phyloP scores from a whole-genome alignment of 2,113 vertebrate genomes.

The Bambusicola thoracicus region DNA sequence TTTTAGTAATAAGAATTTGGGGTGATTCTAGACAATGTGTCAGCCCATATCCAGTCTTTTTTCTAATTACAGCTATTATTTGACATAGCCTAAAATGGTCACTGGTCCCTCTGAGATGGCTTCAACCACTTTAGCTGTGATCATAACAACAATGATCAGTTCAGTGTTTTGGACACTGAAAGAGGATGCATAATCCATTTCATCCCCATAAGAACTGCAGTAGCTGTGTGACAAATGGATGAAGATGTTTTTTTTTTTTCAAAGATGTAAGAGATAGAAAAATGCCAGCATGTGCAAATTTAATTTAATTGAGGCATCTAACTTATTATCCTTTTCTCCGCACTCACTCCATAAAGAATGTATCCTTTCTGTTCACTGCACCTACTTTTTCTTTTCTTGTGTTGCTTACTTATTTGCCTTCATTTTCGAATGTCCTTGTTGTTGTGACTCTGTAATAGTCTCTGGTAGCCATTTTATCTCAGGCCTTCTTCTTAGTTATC shows the following conservation, averaged over 20 bases:
- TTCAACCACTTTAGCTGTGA: not conserved
- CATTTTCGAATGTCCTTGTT: slow-evolving; percentile 46
- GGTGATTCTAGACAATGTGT: not conserved
- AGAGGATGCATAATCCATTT: not conserved
- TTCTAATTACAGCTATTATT: not conserved
- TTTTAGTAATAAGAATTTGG: not conserved
- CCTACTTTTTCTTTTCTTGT: not conserved
- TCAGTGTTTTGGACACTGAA: not conserved
- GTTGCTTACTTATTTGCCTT: not conserved
- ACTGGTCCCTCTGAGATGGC: not conserved
- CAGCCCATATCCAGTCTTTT: not conserved
- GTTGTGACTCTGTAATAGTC: not conserved
- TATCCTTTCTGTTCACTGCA: slow-evolving; percentile 18
- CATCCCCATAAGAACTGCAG: not conserved
- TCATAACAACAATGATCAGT: not conserved
- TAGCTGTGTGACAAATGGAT: not conserved
- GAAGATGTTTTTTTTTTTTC: not conserved
- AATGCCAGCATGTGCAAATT: not conserved
- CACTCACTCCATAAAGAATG: not conserved
- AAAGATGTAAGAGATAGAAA: not conserved
- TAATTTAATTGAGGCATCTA: not conserved
- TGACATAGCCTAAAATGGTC: not conserved
- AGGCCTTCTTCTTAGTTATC: slow-evolving; percentile 5
- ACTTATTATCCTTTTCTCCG: not conserved
- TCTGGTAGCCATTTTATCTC: slow-evolving; percentile 2